Conservation (phyloP, 1,140 invertebrate species). For the Reticulitermes speratus region DNA sequence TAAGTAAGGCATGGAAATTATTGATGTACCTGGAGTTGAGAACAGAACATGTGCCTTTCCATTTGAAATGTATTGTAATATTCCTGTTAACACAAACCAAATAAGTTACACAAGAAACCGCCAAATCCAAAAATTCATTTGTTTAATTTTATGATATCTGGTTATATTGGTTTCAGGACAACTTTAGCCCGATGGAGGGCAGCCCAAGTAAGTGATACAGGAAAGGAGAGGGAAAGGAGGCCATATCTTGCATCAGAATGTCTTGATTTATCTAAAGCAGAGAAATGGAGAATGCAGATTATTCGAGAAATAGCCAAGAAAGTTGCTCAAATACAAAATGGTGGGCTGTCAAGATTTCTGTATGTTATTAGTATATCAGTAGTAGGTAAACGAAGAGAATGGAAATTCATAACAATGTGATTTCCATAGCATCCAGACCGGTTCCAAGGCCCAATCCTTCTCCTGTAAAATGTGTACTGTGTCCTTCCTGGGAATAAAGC, state of each 20-base stretch:
- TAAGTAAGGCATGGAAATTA: conserved; percentile 53
- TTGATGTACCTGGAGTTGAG: background rate
- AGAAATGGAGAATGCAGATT: conserved; percentile 95
- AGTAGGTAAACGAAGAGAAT: too few relatives aligned
- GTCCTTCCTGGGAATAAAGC: too few relatives aligned
- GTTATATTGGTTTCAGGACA: conserved; percentile 64
- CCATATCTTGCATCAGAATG: conserved; percentile 94
- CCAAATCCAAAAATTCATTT: background rate
- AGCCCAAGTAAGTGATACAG: conserved; percentile 83
- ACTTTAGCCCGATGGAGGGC: conserved; percentile 93
- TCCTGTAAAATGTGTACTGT: too few relatives aligned
- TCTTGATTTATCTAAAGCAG: conserved; percentile 82
- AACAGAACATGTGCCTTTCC: background rate
- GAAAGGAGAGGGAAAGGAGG: conserved; percentile 71
- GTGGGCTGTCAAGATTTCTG: conserved; percentile 47
- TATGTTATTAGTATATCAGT: background rate
- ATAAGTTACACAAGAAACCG: background rate
- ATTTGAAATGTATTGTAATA: background rate
- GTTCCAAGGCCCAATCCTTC: too few relatives aligned
- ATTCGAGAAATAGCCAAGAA: conserved; percentile 97
- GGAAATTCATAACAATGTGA: too few relatives aligned
- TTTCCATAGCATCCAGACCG: too few relatives aligned
- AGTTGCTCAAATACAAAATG: conserved; percentile 99
- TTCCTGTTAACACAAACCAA: background rate
- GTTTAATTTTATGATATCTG: background rate